A percentile compares a stretch with the other conserved stretches of the same genome.
These are phyloP conservation scores for Hypercompe scribonia DNA, from an alignment of 2,888 invertebrate species.

Conservation along the genomic window DNA sequence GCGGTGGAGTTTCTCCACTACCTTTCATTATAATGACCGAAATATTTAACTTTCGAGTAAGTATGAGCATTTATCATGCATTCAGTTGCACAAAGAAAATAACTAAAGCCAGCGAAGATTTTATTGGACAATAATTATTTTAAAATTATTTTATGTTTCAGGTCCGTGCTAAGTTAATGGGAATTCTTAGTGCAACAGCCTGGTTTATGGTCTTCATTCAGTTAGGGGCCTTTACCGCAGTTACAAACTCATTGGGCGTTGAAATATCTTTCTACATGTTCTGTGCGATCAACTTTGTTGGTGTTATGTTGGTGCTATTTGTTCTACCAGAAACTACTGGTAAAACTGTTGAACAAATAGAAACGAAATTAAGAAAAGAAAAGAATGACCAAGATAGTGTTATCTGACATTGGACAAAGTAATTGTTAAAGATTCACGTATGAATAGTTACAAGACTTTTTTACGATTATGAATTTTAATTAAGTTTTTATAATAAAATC, in stretches of 20 bases:
- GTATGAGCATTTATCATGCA: neutral
- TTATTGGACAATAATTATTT: neutral
- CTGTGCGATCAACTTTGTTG: constrained; percentile 62
- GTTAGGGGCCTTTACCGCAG: constrained; percentile 48
- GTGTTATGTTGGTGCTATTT: constrained; percentile 59
- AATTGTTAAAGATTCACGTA: neutral
- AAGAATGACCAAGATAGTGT: neutral
- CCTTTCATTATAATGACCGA: constrained; percentile 68
- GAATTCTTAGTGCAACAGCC: constrained; percentile 54
- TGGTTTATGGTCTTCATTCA: constrained; percentile 62
- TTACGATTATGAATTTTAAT: no score
- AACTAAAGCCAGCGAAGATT: neutral
- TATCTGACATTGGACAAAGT: no score
- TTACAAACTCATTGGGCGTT: constrained; percentile 60
- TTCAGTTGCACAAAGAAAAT: neutral
- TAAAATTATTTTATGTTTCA: constrained; percentile 28
- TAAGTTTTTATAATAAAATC: no score
- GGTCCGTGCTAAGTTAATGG: constrained; percentile 67
- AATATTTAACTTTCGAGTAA: constrained; percentile 68
- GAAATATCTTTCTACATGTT: constrained; percentile 69
- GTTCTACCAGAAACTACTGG: constrained; percentile 78
- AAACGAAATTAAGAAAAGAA: constrained; percentile 42
- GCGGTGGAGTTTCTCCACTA: constrained; percentile 59
- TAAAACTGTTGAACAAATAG: constrained; percentile 68
- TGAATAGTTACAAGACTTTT: no score